These are phyloP conservation scores for Hemicentrotus pulcherrimus DNA, from an alignment of 35 echinoderm and acorn worm species.

Conservation along the genomic window DNA sequence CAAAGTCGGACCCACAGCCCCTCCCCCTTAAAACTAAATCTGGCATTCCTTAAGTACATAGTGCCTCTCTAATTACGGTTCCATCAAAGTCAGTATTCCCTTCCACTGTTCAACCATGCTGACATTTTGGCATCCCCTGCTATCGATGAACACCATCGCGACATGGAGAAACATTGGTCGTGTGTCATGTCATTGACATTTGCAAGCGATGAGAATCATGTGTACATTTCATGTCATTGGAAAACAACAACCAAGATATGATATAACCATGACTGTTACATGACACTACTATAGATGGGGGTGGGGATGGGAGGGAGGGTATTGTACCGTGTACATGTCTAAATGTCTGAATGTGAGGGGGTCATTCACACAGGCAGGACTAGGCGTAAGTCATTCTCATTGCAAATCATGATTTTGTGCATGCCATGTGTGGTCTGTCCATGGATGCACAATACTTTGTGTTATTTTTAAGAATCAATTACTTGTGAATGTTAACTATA, in stretches of 20 bases:
- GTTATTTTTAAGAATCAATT: too few species aligned
- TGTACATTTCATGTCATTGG: neutral
- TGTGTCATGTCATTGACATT: slow-evolving; percentile 12
- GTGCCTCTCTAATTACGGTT: too few species aligned
- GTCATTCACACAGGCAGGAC: neutral
- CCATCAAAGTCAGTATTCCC: neutral
- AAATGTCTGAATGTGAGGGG: neutral
- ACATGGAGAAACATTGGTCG: neutral
- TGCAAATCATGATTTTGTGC: too few species aligned
- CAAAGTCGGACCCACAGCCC: too few species aligned
- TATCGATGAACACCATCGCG: neutral
- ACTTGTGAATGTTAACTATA: too few species aligned
- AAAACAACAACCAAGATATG: neutral
- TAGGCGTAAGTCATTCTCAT: too few species aligned
- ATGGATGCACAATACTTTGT: too few species aligned
- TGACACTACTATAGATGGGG: neutral
- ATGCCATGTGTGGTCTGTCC: too few species aligned
- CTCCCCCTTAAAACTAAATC: neutral
- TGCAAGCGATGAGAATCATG: neutral
- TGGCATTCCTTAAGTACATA: too few species aligned
- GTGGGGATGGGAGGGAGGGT: neutral
- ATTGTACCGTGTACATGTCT: neutral
- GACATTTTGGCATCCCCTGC: neutral
- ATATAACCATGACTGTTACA: neutral
- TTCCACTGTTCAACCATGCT: neutral